Evolutionary conservation across 1,140 invertebrate species (phyloP), one percentile per base, ranked within the genome.

Genomic region (Ectropis grisescens): DNA sequence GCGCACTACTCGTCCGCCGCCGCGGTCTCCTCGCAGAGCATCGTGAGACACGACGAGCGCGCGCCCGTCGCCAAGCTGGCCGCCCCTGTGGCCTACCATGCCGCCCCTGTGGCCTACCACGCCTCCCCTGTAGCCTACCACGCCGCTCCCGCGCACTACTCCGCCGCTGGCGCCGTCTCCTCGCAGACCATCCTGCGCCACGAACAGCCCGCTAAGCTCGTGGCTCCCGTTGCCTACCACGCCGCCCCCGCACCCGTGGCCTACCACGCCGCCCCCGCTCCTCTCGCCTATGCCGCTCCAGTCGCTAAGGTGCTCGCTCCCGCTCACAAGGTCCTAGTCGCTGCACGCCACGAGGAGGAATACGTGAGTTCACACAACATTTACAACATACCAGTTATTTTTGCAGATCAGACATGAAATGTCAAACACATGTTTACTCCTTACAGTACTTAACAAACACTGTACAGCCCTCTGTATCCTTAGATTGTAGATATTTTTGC

Each of bases 11-110:
- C 61, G 3, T 37, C 61, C 8, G 64, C 64, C 0, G 51, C 49
- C 1, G 61, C 62, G 4, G 64, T 76, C n/a, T 72, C 67, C 23
- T 75, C 70, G 9, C 65, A 69, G 32, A 69, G 50, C 56, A 69
- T 75, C 41, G 58, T 70, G 24, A 60, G 70, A 13, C 67, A 75
- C 25, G 70, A 72, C 30, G 42, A 68, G 39, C 33, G 45, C 16
- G 61, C 53, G 5, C 52, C 58, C 25, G 22, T 55, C 1, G 41
- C 60, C 33, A 51, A 58, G 29, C 37, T 47, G 13, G 32, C 46
- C 10, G 54, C 46, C 8, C 40, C 52, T 10, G n/a, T n/a, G n/a
- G 28, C 43, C 6, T 50, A 50, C 39, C 42, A 57, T 15, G 38
- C 46, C 24, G 54, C 51, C 39, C 26, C 29, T 11, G 30, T 28